Evolutionary conservation across 2,888 invertebrate species (phyloP), one percentile per base, ranked within the genome.

Genomic region (Mimas tiliae): DNA sequence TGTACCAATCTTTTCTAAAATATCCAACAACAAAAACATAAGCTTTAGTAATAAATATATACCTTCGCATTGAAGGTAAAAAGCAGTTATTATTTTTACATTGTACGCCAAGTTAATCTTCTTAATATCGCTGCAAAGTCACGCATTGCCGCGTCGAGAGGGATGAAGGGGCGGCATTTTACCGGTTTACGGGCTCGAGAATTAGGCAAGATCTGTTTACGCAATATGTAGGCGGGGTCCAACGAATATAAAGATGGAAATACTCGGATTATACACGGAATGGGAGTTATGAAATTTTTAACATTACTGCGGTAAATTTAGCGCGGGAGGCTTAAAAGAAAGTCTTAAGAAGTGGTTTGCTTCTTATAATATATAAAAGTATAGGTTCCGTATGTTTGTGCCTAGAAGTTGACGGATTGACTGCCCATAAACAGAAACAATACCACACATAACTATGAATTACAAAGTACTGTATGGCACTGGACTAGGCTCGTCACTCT

Each of bases 71-170:
- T 58, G 19, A 42, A 38, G 19, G 19, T 38, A 42, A 58, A 55
- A 33, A 33, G 62, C 67, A 67, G 67, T 75, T 76, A 74, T 75
- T 75, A 74, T 77, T 77, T 72, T 74, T 65, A 67, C 68, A 68
- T 70, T 53, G 42, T 67, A 69, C 66, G 38, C 19, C 50, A 66
- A 75, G 71, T 72, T 77, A 74, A 77, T 77, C 74, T 74, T 65
- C 74, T 70, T 74, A 77, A 74, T 74, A 69, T 69, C 68, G 70
- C 70, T 67, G 72, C 72, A 69, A 71, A 72, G 75, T 73, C 75
- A 78, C 78, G 76, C 71, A 72, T 68, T 70, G 68, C 66, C 55
- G 53, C 71, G 69, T 68, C 21, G 68, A 21, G 27, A 12, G 66
- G 65, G 52, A 50, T 21, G 62, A 50, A 34, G 12, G 16, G 50